phyloP scores from a whole-genome alignment of 92 coral and sea anemone genomes.

The Micromussa lordhowensis region DNA sequence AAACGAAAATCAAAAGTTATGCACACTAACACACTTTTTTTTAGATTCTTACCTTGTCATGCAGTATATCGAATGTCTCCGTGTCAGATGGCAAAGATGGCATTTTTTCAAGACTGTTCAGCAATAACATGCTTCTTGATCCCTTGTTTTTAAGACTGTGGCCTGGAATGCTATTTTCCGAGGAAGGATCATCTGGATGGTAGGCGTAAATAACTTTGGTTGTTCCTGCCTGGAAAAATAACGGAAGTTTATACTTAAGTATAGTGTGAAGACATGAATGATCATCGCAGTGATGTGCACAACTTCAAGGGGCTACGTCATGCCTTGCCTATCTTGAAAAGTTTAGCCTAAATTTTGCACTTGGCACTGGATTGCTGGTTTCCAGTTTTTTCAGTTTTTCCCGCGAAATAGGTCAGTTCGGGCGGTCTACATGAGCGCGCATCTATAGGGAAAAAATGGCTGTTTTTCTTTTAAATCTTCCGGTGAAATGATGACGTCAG shows the following conservation, averaged over 20 bases:
- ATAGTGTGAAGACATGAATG: not conserved
- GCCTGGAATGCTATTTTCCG: slow-evolving; percentile 8
- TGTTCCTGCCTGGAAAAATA: slow-evolving; percentile 53
- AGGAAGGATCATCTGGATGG: slow-evolving; percentile 43
- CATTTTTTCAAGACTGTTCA: slow-evolving; percentile 39
- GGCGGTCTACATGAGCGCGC: too few species aligned
- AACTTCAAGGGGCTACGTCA: too few species aligned
- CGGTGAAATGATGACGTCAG: too few species aligned
- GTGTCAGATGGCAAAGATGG: slow-evolving; percentile 54
- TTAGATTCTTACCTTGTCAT: slow-evolving; percentile 4
- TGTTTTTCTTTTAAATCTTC: too few species aligned
- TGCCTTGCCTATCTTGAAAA: too few species aligned
- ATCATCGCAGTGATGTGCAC: not conserved
- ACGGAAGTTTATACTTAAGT: not conserved
- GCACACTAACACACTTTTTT: not conserved
- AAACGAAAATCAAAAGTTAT: too few species aligned
- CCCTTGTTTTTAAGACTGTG: slow-evolving; percentile 50
- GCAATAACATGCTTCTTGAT: slow-evolving; percentile 55
- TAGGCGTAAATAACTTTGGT: slow-evolving; percentile 64
- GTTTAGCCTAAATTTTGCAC: too few species aligned
- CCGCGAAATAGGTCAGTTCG: too few species aligned
- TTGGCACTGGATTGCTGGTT: too few species aligned
- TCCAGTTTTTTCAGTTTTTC: too few species aligned
- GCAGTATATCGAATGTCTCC: slow-evolving; percentile 35
- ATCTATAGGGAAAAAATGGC: too few species aligned